Evolutionary conservation across 1,140 invertebrate species (phyloP), one percentile per base, ranked within the genome.

Genomic region (Cyphomyrmex costatus): DNA sequence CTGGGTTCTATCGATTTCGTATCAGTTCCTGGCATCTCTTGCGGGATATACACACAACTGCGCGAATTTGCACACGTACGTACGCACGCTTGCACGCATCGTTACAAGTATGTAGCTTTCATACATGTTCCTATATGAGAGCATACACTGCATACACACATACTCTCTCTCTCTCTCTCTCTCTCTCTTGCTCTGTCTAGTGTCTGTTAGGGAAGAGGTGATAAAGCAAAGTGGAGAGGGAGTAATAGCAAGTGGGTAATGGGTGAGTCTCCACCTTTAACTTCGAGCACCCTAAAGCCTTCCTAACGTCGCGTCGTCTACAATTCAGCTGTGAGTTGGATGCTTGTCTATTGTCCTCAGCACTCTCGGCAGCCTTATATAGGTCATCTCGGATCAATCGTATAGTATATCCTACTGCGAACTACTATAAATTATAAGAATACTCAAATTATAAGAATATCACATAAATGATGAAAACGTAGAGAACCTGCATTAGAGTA

Each of bases 21-120:
- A 91, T 91, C 90, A 90, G 89, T 90, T 91, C 78, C 77, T 74
- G 74, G 74, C 68, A 77, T 68, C 84, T 74, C 71, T 77, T 86
- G 53, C 36, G 79, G 68, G 79, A 60, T 83, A 46, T 65, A 66
- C 27, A 53, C 42, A 60, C 66, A 71, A 36, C 27, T 82, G 79
- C 56, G 49, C 58, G 21, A 42, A 68, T 33, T n/a, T 33, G 12
- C 16, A 68, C 36, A 68, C 36, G 8, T 19, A 70, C n/a, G 68
- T 30, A 61, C 53, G 7, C 49, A 21, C 66, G 21, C 71, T 14
- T 53, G 33, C 51, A 61, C 24, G 74, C 36, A 42, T 46, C 49
- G 70, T n/a, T 33, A n/a, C 27, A 70, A 46, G 46, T 73, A 46
- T 33, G 30, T 46, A 68, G 19, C 12, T 65, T 56, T 24, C 51